Conservation (phyloP, 2,113 vertebrate species). For the Brachyhypopomus gauderio region DNA sequence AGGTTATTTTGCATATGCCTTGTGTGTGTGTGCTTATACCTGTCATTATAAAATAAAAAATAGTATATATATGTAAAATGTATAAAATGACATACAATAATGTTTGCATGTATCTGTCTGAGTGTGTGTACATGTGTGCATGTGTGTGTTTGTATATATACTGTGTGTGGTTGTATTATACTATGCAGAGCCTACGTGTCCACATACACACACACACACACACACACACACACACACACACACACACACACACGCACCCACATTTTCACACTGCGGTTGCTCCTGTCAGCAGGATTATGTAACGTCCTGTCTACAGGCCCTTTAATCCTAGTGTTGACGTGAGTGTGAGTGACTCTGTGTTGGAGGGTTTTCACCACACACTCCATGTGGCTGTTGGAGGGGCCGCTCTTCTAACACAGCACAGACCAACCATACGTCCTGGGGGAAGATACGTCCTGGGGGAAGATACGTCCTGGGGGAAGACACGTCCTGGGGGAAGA, state of each 20-base stretch:
- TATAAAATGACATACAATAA: too few relatives aligned
- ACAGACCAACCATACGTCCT: too few relatives aligned
- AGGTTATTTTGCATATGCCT: neutral
- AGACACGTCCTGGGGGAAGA: too few relatives aligned
- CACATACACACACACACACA: neutral
- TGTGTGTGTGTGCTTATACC: neutral
- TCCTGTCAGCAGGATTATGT: neutral
- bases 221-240: neutral
- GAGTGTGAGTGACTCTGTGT: neutral
- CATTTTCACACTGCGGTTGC: neutral
- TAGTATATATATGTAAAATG: neutral
- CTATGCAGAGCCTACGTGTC: neutral
- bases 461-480: too few relatives aligned
- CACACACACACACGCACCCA: neutral
- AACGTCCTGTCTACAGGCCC: constrained; percentile 8
- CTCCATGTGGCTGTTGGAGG: neutral
- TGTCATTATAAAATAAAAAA: neutral
- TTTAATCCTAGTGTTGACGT: neutral
- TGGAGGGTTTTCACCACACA: neutral
- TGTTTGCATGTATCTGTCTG: neutral
- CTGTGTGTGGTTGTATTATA: neutral
- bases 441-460: too few relatives aligned
- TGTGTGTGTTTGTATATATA: neutral
- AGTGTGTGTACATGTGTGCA: neutral
- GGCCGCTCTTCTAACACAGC: too few relatives aligned